Conservation (phyloP, 2,113 vertebrate genomes). For the Pygoscelis antarcticus region DNA sequence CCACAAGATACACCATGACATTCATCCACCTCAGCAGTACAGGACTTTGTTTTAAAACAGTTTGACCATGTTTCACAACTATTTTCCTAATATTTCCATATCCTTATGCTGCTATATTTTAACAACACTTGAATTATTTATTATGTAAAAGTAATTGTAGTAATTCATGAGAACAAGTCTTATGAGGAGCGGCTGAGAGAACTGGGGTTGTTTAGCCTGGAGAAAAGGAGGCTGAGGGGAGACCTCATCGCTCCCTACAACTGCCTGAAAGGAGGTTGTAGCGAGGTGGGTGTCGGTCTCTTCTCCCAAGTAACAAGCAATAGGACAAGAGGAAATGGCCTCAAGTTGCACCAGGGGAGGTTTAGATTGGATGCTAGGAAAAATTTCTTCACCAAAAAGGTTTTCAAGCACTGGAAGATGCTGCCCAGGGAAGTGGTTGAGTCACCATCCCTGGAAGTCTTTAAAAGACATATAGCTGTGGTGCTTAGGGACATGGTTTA, state of each 20-base stretch:
- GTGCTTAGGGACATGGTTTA: background rate
- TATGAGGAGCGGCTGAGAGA: background rate
- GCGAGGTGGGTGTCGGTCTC: fast-evolving
- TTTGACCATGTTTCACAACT: background rate
- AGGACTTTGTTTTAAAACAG: background rate
- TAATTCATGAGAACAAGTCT: background rate
- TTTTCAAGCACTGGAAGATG: background rate
- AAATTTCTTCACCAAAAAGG: background rate
- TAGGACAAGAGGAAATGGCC: background rate
- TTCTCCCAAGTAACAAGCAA: background rate
- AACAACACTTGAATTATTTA: background rate
- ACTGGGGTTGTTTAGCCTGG: background rate
- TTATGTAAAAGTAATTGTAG: background rate
- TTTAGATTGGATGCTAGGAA: background rate
- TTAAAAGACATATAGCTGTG: background rate
- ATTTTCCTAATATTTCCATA: background rate
- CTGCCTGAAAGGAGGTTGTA: background rate
- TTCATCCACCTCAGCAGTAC: background rate
- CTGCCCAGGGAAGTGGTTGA: background rate
- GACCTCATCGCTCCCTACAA: background rate
- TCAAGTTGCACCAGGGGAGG: background rate
- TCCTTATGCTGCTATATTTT: background rate
- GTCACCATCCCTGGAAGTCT: background rate
- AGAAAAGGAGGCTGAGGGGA: background rate
- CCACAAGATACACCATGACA: background rate